Conservation (phyloP, 2,888 invertebrate genomes). For the Leptarthrus brevirostris region DNA sequence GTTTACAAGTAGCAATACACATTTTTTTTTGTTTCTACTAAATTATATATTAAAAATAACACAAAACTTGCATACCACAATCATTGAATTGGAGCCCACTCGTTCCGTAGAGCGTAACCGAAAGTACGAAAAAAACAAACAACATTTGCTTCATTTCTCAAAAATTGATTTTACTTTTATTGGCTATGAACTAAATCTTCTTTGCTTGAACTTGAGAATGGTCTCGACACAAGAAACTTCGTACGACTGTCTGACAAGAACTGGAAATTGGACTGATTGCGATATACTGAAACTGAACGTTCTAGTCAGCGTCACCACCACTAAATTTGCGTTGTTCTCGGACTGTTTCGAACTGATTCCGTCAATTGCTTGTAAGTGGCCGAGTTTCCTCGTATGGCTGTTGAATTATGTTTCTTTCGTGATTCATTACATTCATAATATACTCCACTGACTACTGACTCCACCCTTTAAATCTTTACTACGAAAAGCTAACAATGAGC, state of each 20-base stretch:
- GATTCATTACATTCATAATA: slow-evolving; percentile 1
- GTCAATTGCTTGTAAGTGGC: slow-evolving; percentile 22
- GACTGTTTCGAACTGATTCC: not conserved
- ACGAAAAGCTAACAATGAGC: too few species aligned
- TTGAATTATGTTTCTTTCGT: too few species aligned
- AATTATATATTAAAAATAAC: too few species aligned
- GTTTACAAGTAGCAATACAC: too few species aligned
- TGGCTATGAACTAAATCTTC: too few species aligned
- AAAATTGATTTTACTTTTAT: slow-evolving; percentile 10
- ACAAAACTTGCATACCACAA: slow-evolving; percentile 59
- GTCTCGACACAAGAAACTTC: not conserved
- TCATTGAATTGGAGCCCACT: slow-evolving; percentile 62
- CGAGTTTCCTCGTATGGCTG: not conserved
- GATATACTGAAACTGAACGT: too few species aligned
- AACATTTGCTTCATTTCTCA: slow-evolving; percentile 59
- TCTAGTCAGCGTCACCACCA: too few species aligned
- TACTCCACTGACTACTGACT: too few species aligned
- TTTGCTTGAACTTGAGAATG: not conserved
- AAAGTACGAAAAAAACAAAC: slow-evolving; percentile 56
- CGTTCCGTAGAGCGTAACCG: slow-evolving; percentile 55
- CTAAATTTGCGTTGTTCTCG: not conserved
- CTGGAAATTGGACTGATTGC: slow-evolving; percentile 8
- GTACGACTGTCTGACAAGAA: slow-evolving; percentile 20
- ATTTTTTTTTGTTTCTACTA: too few species aligned
- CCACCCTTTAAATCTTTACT: too few species aligned